A percentile compares a stretch with the other conserved stretches of the same genome.
These are phyloP conservation scores for Drosophila pachea DNA, from an alignment of 1,140 invertebrate species.

Conservation along the genomic window DNA sequence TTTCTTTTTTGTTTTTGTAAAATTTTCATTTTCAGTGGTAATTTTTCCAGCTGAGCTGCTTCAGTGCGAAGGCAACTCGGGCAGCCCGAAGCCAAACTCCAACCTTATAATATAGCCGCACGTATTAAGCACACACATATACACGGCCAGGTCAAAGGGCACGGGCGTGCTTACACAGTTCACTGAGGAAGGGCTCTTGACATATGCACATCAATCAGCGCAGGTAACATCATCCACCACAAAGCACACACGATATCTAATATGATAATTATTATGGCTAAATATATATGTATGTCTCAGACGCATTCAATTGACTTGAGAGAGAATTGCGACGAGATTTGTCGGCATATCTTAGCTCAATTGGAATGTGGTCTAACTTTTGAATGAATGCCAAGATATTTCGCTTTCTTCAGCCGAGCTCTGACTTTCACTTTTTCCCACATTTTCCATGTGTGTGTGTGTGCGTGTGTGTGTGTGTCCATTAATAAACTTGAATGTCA, in stretches of 20 bases:
- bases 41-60: slow-evolving; percentile 44
- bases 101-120: slow-evolving; percentile 5
- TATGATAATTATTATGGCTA: not conserved
- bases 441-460: not conserved
- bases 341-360: not conserved
- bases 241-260: not conserved
- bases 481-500: slow-evolving; percentile 48
- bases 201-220: slow-evolving; percentile 31
- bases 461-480: slow-evolving; percentile 8
- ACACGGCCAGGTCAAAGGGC: slow-evolving; percentile 13
- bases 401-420: slow-evolving; percentile 38
- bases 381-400: slow-evolving; percentile 38
- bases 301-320: not conserved
- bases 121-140: slow-evolving; percentile 10
- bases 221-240: slow-evolving; percentile 1
- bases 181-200: slow-evolving; percentile 12
- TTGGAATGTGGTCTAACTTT: slow-evolving; percentile 17
- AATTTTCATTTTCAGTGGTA: slow-evolving; percentile 22
- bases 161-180: slow-evolving; percentile 23
- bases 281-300: not conserved
- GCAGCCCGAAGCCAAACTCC: slow-evolving; percentile 29
- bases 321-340: not conserved
- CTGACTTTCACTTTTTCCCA: slow-evolving; percentile 23
- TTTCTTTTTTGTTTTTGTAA: not conserved
- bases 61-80: slow-evolving; percentile 4